These are phyloP conservation scores for Carduelis carduelis DNA, from an alignment of 2,797 vertebrate genomes.

Conservation along the genomic window DNA sequence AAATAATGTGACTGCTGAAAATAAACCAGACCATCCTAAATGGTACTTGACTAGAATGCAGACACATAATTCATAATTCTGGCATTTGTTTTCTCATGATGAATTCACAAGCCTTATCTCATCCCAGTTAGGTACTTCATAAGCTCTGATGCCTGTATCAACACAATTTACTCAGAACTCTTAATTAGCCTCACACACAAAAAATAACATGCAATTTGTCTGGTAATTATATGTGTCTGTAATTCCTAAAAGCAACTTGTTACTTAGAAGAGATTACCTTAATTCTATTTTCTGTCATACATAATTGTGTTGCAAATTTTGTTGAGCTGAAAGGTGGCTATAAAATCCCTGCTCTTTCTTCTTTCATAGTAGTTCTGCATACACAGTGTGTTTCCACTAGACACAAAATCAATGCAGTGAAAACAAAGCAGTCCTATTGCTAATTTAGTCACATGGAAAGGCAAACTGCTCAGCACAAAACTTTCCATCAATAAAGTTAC, in stretches of 20 bases:
- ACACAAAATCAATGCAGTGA: background rate
- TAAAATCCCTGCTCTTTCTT: conserved; percentile 16
- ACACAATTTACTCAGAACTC: conserved; percentile 68
- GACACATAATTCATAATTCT: background rate
- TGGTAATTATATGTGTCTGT: conserved; percentile 73
- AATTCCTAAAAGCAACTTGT: conserved; percentile 70
- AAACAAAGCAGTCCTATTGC: background rate
- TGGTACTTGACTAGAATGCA: background rate
- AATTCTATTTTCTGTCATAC: conserved; percentile 68
- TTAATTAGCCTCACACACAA: conserved; percentile 70
- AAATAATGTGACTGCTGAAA: background rate
- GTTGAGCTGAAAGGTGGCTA: background rate
- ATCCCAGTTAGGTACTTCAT: background rate
- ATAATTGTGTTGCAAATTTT: conserved; percentile 49
- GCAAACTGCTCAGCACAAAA: background rate
- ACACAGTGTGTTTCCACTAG: background rate
- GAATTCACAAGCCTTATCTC: background rate
- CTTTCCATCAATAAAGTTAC: background rate
- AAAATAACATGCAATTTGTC: conserved; percentile 72
- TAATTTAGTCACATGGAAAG: background rate
- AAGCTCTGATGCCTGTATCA: conserved; percentile 57
- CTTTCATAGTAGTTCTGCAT: background rate
- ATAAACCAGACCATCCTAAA: background rate
- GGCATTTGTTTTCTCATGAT: background rate
- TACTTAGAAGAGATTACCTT: conserved; percentile 72